These are phyloP conservation scores for Conus betulinus DNA, from an alignment of 1,140 invertebrate genomes.

Conservation along the genomic window DNA sequence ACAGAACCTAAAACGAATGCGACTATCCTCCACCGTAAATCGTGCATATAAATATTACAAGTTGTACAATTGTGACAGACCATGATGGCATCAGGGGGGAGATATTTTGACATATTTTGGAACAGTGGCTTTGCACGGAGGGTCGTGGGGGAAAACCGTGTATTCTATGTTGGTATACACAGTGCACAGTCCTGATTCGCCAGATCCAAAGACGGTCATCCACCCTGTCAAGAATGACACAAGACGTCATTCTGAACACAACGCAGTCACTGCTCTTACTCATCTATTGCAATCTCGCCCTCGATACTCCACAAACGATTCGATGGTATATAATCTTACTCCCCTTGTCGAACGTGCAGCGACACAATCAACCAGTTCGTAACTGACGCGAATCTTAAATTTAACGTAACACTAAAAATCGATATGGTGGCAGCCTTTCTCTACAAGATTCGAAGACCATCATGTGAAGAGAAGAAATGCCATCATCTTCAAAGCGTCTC, in stretches of 20 bases:
- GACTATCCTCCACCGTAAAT: too few species aligned
- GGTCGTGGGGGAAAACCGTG: not conserved
- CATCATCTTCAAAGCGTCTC: not conserved
- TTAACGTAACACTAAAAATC: not conserved
- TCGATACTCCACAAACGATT: not conserved
- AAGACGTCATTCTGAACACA: not conserved
- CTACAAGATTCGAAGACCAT: constrained; percentile 7
- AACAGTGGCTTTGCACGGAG: too few species aligned
- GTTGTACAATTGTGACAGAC: too few species aligned
- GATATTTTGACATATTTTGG: not conserved
- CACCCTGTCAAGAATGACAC: too few species aligned
- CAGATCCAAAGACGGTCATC: too few species aligned
- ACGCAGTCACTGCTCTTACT: not conserved
- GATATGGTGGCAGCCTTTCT: not conserved
- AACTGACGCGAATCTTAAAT: not conserved
- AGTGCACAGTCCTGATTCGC: too few species aligned
- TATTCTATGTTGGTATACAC: not conserved
- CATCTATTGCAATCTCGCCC: not conserved
- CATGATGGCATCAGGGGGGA: too few species aligned
- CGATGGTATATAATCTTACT: not conserved
- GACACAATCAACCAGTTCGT: not conserved
- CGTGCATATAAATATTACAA: too few species aligned
- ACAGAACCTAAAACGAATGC: too few species aligned
- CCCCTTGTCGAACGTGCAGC: not conserved
- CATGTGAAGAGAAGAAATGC: not conserved